These are phyloP conservation scores for Noctua janthina DNA, from an alignment of 2,888 invertebrate genomes.

Conservation along the genomic window DNA sequence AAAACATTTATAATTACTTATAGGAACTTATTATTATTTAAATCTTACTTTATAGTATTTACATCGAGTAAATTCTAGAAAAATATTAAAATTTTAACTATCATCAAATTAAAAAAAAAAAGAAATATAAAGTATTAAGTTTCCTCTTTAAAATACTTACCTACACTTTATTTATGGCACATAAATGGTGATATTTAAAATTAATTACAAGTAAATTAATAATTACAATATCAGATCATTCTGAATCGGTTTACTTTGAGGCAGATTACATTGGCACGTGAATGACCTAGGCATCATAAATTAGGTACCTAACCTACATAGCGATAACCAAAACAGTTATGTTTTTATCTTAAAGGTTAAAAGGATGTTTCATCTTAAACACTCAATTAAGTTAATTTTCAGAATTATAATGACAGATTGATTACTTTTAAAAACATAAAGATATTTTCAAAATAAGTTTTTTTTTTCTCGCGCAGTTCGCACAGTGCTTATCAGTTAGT, in stretches of 20 bases:
- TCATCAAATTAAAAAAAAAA: constrained; percentile 3
- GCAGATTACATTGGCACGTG: constrained; percentile 5
- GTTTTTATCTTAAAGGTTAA: constrained; percentile 19
- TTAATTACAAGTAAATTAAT: constrained; percentile 18
- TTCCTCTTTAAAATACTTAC: constrained; percentile 15
- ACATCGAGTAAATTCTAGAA: constrained; percentile 67
- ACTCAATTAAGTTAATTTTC: constrained; percentile 10
- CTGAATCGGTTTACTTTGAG: constrained; percentile 2
- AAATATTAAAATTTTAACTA: constrained; percentile 30
- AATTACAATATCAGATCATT: constrained; percentile 42
- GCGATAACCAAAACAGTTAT: constrained; percentile 5
- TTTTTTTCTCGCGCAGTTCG: background rate
- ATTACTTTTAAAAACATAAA: background rate
- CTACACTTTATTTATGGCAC: constrained; percentile 53
- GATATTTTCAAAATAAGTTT: background rate
- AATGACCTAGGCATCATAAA: background rate
- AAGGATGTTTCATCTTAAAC: constrained; percentile 5
- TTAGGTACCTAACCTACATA: background rate
- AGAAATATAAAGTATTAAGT: background rate
- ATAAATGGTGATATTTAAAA: constrained; percentile 20
- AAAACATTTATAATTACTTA: constrained; percentile 34
- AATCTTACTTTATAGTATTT: constrained; percentile 64
- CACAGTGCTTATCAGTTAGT: background rate
- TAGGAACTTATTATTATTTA: constrained; percentile 61
- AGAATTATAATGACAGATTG: background rate